These are phyloP conservation scores for Siniperca obscura DNA, from an alignment of 2,797 vertebrate genomes.

Conservation along the genomic window DNA sequence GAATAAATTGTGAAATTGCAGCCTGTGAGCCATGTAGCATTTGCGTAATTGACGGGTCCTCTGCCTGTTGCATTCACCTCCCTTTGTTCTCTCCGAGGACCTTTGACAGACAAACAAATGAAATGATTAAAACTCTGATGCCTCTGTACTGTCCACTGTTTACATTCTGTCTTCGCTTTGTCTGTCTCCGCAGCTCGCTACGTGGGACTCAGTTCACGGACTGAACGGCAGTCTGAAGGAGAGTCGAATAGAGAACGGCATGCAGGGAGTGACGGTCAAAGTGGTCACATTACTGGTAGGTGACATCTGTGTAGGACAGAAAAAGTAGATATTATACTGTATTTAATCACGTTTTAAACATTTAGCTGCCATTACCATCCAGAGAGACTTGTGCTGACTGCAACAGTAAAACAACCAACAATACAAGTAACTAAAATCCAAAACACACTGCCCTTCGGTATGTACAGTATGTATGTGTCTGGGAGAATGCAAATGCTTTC, in stretches of 20 bases:
- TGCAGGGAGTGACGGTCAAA: slow-evolving; percentile 96
- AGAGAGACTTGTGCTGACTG: no score
- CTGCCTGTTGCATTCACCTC: not conserved
- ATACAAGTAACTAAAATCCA: no score
- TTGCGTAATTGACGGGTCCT: slow-evolving; percentile 12
- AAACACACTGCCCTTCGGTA: no score
- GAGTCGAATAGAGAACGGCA: slow-evolving; percentile 93
- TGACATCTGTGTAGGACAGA: not conserved
- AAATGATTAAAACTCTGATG: slow-evolving; percentile 2
- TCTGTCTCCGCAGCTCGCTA: slow-evolving; percentile 87
- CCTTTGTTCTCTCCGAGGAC: not conserved
- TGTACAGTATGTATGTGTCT: no score
- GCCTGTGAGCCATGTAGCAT: not conserved
- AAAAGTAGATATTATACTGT: no score
- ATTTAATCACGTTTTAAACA: not conserved
- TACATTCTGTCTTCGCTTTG: not conserved
- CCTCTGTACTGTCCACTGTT: not conserved
- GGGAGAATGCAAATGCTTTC: no score
- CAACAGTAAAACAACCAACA: no score
- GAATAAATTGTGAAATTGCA: slow-evolving; percentile 26
- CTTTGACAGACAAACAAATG: slow-evolving; percentile 10
- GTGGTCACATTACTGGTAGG: slow-evolving; percentile 97
- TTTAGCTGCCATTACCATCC: not conserved
- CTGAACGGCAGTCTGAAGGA: slow-evolving; percentile 97
- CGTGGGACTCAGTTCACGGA: slow-evolving; percentile 94